Conservation (phyloP, 2,888 invertebrate genomes). For the Parascotia fuliginaria region DNA sequence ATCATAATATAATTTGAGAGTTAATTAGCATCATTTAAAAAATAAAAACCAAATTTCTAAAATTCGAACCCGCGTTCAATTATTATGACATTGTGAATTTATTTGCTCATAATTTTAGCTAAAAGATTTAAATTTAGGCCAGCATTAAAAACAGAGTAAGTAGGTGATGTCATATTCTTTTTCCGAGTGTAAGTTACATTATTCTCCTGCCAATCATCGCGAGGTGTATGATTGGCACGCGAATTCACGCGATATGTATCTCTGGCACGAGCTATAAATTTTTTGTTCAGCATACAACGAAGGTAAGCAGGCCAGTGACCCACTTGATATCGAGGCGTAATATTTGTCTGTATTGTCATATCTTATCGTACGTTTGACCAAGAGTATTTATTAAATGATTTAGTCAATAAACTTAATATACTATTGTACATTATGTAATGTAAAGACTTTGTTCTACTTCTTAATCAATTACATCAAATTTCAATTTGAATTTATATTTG, state of each 20-base stretch:
- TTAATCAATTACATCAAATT: conserved; percentile 17
- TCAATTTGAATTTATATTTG: conserved; percentile 16
- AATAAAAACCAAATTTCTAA: no score
- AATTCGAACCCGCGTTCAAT: conserved; percentile 8
- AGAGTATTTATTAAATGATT: conserved; percentile 8
- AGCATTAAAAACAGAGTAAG: conserved; percentile 11
- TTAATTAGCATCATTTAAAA: conserved; percentile 15
- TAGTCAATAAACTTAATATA: background rate
- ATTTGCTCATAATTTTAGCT: background rate
- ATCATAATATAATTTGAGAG: conserved; percentile 8
- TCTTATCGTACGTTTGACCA: conserved; percentile 20
- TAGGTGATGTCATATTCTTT: conserved; percentile 3
- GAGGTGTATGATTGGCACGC: conserved; percentile 29
- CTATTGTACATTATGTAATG: conserved; percentile 1
- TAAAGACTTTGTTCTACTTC: conserved; percentile 6
- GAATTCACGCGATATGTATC: conserved; percentile 7
- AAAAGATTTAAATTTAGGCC: background rate
- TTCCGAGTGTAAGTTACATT: conserved; percentile 14
- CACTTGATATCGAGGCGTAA: conserved; percentile 24
- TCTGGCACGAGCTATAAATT: conserved; percentile 14
- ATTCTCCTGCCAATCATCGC: conserved; percentile 34
- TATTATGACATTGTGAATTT: background rate
- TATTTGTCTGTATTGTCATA: conserved; percentile 15
- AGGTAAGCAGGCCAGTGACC: conserved; percentile 41
- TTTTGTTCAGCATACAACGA: conserved; percentile 26